Evolutionary conservation across 1,140 invertebrate species (phyloP), one percentile per base, ranked within the genome.

Genomic region (Leptoteleia sp.): DNA sequence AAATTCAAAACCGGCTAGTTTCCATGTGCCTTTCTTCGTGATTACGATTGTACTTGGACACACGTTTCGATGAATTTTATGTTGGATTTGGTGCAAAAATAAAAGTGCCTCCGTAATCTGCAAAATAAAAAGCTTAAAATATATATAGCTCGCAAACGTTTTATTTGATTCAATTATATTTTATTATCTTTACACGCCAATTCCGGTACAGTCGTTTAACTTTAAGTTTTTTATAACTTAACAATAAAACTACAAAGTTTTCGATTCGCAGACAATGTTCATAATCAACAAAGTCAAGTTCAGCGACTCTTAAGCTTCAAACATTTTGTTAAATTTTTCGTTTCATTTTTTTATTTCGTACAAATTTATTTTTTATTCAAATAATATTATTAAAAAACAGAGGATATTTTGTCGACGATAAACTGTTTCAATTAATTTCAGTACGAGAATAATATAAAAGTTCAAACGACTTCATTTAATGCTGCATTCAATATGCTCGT

Each of bases 11-110:
- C 98, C 97, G 8, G 94, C 95, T 15, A 99, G 91, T 88, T 99
- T 99, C 98, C 98, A 99, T 5, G 96, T 97, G 27, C 97, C 97
- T 40, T 93, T 93, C 83, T 95, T 97, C n/a, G 96, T 99, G 45
- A 99, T 94, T 40, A 99, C 92, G 71, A 99, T 95, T 73, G 95
- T 97, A 68, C 94, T 93, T 3, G 98, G 97, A 88, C 95, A 98
- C 11, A 99, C 93, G 88, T 99, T 99, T 77, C 96, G 93, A 87
- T 99, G 98, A 37, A 99, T 91, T 71, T 95, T 91, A 84, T 95
- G 93, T 65, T 93, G 93, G 15, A 93, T 94, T 85, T 95, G 94
- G 89, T 99, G 98, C 38, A 99, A 90, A 90, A 96, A 99, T 6
- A 95, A 92, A 72, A 99, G 91, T 1, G 97, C 98, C 85, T 99